Percentiles rank a stretch among this genome's conserved stretches.
phyloP scores from a whole-genome alignment of 2,888 invertebrate genomes.

The Limnephilus auricula region DNA sequence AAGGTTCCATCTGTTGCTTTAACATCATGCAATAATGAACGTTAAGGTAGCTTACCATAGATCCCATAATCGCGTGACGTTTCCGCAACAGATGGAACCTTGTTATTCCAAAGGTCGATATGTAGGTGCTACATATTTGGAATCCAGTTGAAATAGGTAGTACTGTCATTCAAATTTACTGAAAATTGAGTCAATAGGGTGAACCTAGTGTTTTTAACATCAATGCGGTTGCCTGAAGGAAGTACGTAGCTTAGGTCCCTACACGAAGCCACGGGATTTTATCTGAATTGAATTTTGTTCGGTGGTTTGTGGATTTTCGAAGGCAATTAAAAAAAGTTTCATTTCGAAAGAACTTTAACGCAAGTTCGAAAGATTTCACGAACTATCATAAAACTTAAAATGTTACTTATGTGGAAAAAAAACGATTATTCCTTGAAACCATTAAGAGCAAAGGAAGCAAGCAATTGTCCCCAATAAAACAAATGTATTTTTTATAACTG shows the following conservation, averaged over 20 bases:
- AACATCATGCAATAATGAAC: too few relatives aligned
- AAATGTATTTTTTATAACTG: background rate
- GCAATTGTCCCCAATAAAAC: background rate
- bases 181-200: background rate
- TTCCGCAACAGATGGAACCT: too few relatives aligned
- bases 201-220: background rate
- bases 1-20: too few relatives aligned
- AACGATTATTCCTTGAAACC: background rate
- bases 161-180: too few relatives aligned
- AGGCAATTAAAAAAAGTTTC: background rate
- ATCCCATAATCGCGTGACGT: too few relatives aligned
- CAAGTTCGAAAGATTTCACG: background rate
- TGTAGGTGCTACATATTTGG: too few relatives aligned
- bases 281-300: background rate
- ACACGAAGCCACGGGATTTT: background rate
- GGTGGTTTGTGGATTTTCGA: background rate
- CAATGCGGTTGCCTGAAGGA: background rate
- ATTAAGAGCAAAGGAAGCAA: background rate
- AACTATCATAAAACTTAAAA: background rate
- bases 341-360: background rate
- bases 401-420: background rate
- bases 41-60: too few relatives aligned
- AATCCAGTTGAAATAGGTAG: too few relatives aligned
- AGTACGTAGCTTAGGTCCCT: background rate
- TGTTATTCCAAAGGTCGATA: too few relatives aligned